These are phyloP conservation scores for Hyphantria cunea DNA, from an alignment of 1,140 invertebrate genomes.

Conservation along the genomic window DNA sequence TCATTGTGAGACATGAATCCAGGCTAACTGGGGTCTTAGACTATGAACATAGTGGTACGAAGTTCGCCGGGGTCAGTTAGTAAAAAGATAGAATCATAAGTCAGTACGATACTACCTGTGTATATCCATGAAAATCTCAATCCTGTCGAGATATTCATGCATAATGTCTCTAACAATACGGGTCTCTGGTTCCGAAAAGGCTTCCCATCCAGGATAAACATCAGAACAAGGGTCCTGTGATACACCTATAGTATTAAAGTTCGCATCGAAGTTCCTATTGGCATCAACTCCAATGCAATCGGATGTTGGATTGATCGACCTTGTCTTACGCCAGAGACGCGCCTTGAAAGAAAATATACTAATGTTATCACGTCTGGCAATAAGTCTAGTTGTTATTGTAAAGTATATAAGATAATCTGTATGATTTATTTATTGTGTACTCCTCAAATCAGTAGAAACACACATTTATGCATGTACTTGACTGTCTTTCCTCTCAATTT, in stretches of 20 bases:
- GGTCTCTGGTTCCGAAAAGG: slow-evolving; percentile 89
- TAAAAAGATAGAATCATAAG: too few species aligned
- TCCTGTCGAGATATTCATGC: slow-evolving; percentile 60
- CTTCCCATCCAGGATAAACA: slow-evolving; percentile 84
- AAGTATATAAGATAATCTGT: too few species aligned
- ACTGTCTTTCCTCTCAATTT: too few species aligned
- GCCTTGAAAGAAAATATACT: slow-evolving; percentile 35
- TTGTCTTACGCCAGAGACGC: slow-evolving; percentile 68
- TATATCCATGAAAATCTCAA: slow-evolving; percentile 84
- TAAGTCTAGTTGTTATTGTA: too few species aligned
- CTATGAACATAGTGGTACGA: too few species aligned
- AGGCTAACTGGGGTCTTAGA: too few species aligned
- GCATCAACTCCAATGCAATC: slow-evolving; percentile 79
- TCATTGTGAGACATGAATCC: too few species aligned
- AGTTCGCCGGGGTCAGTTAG: too few species aligned
- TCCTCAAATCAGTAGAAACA: too few species aligned
- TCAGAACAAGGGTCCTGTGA: slow-evolving; percentile 85
- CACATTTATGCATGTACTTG: too few species aligned
- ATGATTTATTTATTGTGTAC: too few species aligned
- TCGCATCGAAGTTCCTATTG: slow-evolving; percentile 83
- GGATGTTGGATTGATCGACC: slow-evolving; percentile 36
- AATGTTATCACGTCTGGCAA: too few species aligned
- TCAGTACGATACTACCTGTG: slow-evolving; percentile 72
- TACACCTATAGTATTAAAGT: slow-evolving; percentile 84
- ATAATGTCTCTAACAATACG: slow-evolving; percentile 82